Conservation (phyloP, 1,140 invertebrate genomes). For the Drosophila rufa region DNA sequence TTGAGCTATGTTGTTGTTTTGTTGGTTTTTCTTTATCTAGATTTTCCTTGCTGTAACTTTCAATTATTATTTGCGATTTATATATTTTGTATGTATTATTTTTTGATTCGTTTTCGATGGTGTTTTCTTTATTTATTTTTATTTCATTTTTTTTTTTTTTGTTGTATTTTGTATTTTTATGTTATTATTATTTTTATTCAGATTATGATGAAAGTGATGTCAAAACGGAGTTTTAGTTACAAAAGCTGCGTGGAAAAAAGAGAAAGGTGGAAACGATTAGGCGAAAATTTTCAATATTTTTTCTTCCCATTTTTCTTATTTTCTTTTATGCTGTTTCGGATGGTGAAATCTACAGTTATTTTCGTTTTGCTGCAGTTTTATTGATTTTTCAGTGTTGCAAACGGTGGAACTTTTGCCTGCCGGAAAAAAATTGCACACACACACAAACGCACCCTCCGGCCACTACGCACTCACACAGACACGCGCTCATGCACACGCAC, state of each 20-base stretch:
- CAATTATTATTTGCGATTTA: slow-evolving; percentile 64
- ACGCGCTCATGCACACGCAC: slow-evolving; percentile 29
- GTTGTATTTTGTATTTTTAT: slow-evolving; percentile 61
- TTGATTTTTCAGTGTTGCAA: slow-evolving; percentile 83
- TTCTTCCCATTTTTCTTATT: neutral
- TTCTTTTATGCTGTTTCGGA: slow-evolving; percentile 15
- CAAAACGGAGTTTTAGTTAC: slow-evolving; percentile 90
- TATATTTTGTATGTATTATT: slow-evolving; percentile 67
- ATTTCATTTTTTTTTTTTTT: slow-evolving; percentile 51
- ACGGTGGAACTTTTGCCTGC: slow-evolving; percentile 60
- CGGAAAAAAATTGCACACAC: slow-evolving; percentile 69
- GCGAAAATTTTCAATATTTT: neutral
- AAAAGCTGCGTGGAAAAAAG: slow-evolving; percentile 88
- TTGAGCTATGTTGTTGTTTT: slow-evolving; percentile 74
- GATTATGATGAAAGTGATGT: slow-evolving; percentile 85
- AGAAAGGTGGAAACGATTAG: slow-evolving; percentile 43
- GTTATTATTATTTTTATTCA: slow-evolving; percentile 82
- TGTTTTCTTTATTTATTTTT: slow-evolving; percentile 70
- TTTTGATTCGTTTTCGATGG: slow-evolving; percentile 85
- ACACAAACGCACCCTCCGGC: slow-evolving; percentile 13
- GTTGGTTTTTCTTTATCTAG: slow-evolving; percentile 45
- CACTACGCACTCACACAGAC: slow-evolving; percentile 35
- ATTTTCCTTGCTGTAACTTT: slow-evolving; percentile 61
- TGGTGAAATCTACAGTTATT: slow-evolving; percentile 73
- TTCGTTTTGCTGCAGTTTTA: slow-evolving; percentile 66